Base-by-base conservation (phyloP, 2,797 vertebrate species). In the Leptodactylus fallax region DNA sequence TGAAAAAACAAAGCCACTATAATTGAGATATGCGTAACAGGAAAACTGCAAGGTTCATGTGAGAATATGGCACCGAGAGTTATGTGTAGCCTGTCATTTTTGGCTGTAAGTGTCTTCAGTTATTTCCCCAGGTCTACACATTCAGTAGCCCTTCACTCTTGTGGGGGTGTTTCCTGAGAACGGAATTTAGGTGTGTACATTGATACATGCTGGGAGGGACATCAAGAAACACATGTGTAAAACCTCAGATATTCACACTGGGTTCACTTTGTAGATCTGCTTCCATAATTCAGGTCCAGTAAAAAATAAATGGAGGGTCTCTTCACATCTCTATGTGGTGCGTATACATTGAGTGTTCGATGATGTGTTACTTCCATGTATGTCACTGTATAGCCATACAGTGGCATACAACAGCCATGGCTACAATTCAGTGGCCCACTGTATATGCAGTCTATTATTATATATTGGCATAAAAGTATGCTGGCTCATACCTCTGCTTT, bases 201-300 rank as follows among this genome's bases (percentile, higher is more conserved):
- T 77, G 21, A 10, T 72, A 72, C 69, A 8, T 77, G 74, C 49
- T 77, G 49, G 74, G 74, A 77, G 74, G 47, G 74, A 77, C 74
- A 77, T 76, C 2, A 53, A 23, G 49, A 53, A 77, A 77, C 74
- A 77, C 74, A 53, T 53, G 74, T 77, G 74, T 23, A 51, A 77
- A 77, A 77, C 74, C 74, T 77, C 74, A 77, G 49, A 23, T 12
- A 77, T 77, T 77, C 74, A 77, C 74, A 77, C 74, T 23, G 19
- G 21, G 49, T 53, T 77, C 74, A 51, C n/a, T 23, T 53, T 53
- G 17, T 76, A 45, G 21, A n/a, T 74, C 10, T 14, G 2, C 49
- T 51, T 76, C 7, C 7, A 53, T 14, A 53, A 51, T 51, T 51
- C 17, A 21, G 11, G 11, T 23, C 21, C 3, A 23, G 0, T 10